phyloP scores from a whole-genome alignment of 2,113 vertebrate species.

The Cisticola juncidis region DNA sequence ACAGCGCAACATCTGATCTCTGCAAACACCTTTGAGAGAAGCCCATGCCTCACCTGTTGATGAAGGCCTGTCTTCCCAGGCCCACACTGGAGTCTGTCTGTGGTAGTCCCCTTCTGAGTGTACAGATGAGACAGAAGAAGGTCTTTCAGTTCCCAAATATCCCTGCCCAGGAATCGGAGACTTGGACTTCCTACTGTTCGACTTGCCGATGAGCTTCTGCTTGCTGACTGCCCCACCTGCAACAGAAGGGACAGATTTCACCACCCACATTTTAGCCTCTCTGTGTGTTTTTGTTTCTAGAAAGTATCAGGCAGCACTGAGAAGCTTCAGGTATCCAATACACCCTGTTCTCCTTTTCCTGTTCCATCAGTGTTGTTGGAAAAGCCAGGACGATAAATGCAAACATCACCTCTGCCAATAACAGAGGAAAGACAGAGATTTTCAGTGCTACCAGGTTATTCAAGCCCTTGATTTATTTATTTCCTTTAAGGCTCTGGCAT shows the following conservation, averaged over 20 bases:
- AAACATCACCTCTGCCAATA: neutral
- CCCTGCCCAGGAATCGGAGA: conserved; percentile 92
- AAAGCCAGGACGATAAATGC: neutral
- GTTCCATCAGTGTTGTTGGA: neutral
- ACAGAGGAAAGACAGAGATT: neutral
- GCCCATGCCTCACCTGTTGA: conserved; percentile 85
- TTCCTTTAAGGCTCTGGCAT: neutral
- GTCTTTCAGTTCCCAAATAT: conserved; percentile 86
- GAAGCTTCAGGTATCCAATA: neutral
- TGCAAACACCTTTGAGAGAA: neutral
- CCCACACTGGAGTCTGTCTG: conserved; percentile 91
- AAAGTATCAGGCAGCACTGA: neutral
- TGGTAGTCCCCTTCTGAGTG: conserved; percentile 98
- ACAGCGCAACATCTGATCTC: neutral
- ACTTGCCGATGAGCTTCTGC: conserved; percentile 90
- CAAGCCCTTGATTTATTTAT: neutral
- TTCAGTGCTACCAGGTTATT: neutral
- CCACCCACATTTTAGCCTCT: neutral
- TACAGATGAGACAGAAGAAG: conserved; percentile 94
- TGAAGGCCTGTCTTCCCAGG: conserved; percentile 94
- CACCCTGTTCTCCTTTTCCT: neutral
- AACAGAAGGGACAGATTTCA: conserved; percentile 13
- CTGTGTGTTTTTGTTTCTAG: neutral
- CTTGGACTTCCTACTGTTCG: conserved; percentile 90
- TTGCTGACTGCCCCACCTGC: conserved; percentile 79